These are phyloP conservation scores for Gallirallus australis DNA, from an alignment of 2,797 vertebrate genomes.

Conservation along the genomic window DNA sequence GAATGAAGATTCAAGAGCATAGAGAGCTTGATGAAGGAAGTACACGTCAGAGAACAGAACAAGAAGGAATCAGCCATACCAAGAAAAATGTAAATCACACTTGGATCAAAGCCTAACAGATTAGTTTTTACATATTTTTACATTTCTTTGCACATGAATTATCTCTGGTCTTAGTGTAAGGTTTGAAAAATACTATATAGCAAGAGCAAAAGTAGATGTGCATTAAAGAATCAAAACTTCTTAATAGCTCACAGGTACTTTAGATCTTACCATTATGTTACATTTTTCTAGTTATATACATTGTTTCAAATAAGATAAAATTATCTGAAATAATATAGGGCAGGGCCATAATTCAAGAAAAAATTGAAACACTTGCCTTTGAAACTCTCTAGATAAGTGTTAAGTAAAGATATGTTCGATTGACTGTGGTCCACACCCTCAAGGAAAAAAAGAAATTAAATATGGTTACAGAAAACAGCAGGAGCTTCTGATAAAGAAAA, in stretches of 20 bases:
- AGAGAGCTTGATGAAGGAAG: background rate
- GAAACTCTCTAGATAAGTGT: background rate
- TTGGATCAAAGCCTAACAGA: background rate
- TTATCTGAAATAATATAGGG: background rate
- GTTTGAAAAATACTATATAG: background rate
- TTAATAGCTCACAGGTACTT: background rate
- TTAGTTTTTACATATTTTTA: background rate
- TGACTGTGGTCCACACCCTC: background rate
- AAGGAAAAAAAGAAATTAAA: background rate
- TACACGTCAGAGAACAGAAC: background rate
- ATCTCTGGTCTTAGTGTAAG: background rate
- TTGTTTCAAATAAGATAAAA: background rate
- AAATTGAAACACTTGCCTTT: background rate
- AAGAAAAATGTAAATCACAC: background rate
- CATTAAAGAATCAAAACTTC: background rate
- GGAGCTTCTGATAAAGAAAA: background rate
- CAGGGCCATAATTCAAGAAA: background rate
- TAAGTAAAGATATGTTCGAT: background rate
- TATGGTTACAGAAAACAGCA: background rate
- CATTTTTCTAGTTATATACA: background rate
- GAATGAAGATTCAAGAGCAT: background rate
- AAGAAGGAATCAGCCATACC: background rate
- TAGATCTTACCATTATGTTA: background rate
- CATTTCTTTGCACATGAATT: background rate
- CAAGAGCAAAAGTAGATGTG: background rate